Evolutionary conservation across 1,140 invertebrate genomes (phyloP), one percentile per base, ranked within the genome.

Genomic region (Brachystomella parvula): DNA sequence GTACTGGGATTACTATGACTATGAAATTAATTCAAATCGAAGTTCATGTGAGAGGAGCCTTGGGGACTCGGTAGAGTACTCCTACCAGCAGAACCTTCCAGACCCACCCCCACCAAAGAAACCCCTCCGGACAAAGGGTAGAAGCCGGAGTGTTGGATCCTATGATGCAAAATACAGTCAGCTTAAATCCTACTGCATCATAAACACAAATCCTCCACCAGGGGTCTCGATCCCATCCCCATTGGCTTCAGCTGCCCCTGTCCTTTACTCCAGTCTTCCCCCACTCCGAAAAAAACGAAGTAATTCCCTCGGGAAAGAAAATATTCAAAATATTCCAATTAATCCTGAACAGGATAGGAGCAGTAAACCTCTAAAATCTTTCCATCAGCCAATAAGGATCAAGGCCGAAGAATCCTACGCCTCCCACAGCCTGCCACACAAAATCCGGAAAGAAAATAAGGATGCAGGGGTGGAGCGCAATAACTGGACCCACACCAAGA

Each of bases 1-100:
- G 12, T 68, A 61, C 47, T 68, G 67, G 67, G 67, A 68, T 39
- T 68, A 65, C 39, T 68, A 65, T 39, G 67, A 68, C 28, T 68
- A 62, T 26, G 33, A 47, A 44, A n/a, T 63, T 44, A 60, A 60
- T 30, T 63, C 60, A 15, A 65, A 68, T 57, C 63, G 67, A n/a
- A 49, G 33, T n/a, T 67, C 65, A 32, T 68, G 67, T 39, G 67
- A 68, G 44, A 15, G 67, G 31, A 68, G 67, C 44, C 32, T 68
- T 12, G 63, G 67, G 3, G 67, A 65, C 35, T 61, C 63, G 15
- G 47, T 65, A 21, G 67, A 65, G 31, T 64, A 65, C 58, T 35
- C 39, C 62, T 64, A 57, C 17, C 60, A 62, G 60, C 60, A 62
- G 9, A 15, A 24, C 21, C 30, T 62, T 47, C 6, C 12, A 24